These are phyloP conservation scores for Neostethus bicornis DNA, from an alignment of 2,797 vertebrate genomes.

Conservation along the genomic window DNA sequence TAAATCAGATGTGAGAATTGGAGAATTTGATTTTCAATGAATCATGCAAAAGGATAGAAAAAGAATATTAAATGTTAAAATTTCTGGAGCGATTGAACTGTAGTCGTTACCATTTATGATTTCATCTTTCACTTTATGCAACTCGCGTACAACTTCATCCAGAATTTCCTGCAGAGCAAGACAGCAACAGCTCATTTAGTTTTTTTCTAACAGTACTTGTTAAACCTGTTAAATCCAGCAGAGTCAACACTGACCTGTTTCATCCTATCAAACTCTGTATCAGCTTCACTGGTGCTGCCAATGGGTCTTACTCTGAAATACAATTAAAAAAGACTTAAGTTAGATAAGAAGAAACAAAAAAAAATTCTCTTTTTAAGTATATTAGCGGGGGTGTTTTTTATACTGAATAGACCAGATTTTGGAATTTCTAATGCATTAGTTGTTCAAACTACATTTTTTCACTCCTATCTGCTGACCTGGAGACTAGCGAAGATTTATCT, in stretches of 20 bases:
- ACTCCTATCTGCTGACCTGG: slow-evolving; percentile 83
- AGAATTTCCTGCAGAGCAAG: slow-evolving; percentile 89
- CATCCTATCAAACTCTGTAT: slow-evolving; percentile 97
- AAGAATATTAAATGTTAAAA: slow-evolving; percentile 11
- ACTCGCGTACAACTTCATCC: slow-evolving; percentile 97
- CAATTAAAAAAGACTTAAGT: slow-evolving; percentile 16
- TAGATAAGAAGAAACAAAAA: background rate
- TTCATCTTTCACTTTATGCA: slow-evolving; percentile 99
- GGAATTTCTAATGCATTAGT: background rate
- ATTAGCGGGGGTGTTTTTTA: no score
- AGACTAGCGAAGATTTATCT: slow-evolving; percentile 93
- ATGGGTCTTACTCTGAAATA: slow-evolving; percentile 90
- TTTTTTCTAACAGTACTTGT: background rate
- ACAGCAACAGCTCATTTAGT: slow-evolving; percentile 20
- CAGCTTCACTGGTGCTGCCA: slow-evolving; percentile 90
- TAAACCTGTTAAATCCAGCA: background rate
- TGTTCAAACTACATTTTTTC: slow-evolving; percentile 3
- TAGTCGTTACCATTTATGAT: slow-evolving; percentile 93
- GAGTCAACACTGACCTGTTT: slow-evolving; percentile 88
- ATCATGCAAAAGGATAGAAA: background rate
- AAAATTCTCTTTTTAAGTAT: no score
- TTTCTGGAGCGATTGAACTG: background rate
- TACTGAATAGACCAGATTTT: background rate
- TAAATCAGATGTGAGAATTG: background rate
- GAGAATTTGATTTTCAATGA: background rate